Percentiles rank a stretch among this genome's conserved stretches.
These are phyloP conservation scores for Chondrosia reniformis DNA, from an alignment of 37 sponge, comb jelly and placozoan genomes.

Conservation along the genomic window DNA sequence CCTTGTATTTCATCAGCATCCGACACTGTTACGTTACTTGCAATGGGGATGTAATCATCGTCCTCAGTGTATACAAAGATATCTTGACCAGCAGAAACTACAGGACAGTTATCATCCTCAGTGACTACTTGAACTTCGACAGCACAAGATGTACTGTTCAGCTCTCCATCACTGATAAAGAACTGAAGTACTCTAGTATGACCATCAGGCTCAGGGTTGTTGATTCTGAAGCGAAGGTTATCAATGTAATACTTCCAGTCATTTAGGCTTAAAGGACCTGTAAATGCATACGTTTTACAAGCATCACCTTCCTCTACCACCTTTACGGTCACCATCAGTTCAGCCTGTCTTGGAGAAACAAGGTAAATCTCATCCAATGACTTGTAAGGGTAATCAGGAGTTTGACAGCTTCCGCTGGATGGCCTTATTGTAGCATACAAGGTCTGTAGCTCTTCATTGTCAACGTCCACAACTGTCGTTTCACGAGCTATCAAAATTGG, in stretches of 20 bases:
- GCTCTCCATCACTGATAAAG: conserved; percentile 32
- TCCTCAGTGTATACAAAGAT: conserved; percentile 48
- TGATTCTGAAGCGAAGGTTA: conserved; percentile 41
- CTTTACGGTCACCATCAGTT: not conserved
- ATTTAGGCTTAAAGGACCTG: conserved; percentile 18
- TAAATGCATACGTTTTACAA: conserved; percentile 44
- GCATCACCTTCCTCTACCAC: conserved; percentile 28
- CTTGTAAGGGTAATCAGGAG: conserved; percentile 22
- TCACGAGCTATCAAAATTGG: conserved; percentile 35
- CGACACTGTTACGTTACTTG: conserved; percentile 7
- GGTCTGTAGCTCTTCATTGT: conserved; percentile 13
- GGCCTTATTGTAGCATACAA: conserved; percentile 35
- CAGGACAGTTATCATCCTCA: conserved; percentile 69
- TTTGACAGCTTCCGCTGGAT: conserved; percentile 37
- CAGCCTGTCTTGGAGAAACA: not conserved
- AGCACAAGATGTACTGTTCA: conserved; percentile 30
- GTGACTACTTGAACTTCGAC: conserved; percentile 34
- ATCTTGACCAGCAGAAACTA: conserved; percentile 13
- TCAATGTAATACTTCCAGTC: conserved; percentile 51
- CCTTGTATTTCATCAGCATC: conserved; percentile 39
- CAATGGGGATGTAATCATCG: not conserved
- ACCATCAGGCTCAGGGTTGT: conserved; percentile 61
- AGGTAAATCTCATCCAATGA: conserved; percentile 34
- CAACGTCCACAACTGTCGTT: conserved; percentile 33
- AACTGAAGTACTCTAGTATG: conserved; percentile 51